A percentile compares a stretch with the other conserved stretches of the same genome.
These are phyloP conservation scores for Cheilosia vulpina DNA, from an alignment of 2,888 invertebrate species.

Conservation along the genomic window DNA sequence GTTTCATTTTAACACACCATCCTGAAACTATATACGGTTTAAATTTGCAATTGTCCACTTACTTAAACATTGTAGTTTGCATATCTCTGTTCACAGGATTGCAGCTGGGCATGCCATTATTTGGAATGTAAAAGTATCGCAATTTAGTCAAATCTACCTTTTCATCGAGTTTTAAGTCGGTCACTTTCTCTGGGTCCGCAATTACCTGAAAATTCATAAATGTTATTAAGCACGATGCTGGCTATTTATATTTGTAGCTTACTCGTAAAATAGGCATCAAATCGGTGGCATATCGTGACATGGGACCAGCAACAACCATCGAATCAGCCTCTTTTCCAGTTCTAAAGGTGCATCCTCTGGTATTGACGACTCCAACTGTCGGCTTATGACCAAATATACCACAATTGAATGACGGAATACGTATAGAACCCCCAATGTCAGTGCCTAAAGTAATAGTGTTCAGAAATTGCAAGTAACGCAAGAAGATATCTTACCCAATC, in stretches of 20 bases:
- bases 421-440: constrained; percentile 98
- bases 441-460: constrained; percentile 84
- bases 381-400: constrained; percentile 94
- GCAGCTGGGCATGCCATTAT: constrained; percentile 89
- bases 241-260: constrained; percentile 78
- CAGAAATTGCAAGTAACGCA: background rate
- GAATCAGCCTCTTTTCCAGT: constrained; percentile 88
- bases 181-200: constrained; percentile 84
- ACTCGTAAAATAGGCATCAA: constrained; percentile 90
- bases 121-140: constrained; percentile 90
- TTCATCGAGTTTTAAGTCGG: constrained; percentile 86
- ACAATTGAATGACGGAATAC: constrained; percentile 94
- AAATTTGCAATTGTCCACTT: constrained; percentile 60
- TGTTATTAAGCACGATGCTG: background rate
- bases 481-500: constrained; percentile 86
- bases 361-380: constrained; percentile 85
- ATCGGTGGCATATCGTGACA: constrained; percentile 91
- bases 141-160: constrained; percentile 87
- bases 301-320: constrained; percentile 93
- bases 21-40: background rate
- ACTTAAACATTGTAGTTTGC: constrained; percentile 86
- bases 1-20: no score
- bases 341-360: constrained; percentile 88
- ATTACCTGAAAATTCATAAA: constrained; percentile 76
- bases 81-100: constrained; percentile 89